A percentile compares a stretch with the other conserved stretches of the same genome.
phyloP scores from a whole-genome alignment of 2,797 vertebrate genomes.

The Sebastes taczanowskii region DNA sequence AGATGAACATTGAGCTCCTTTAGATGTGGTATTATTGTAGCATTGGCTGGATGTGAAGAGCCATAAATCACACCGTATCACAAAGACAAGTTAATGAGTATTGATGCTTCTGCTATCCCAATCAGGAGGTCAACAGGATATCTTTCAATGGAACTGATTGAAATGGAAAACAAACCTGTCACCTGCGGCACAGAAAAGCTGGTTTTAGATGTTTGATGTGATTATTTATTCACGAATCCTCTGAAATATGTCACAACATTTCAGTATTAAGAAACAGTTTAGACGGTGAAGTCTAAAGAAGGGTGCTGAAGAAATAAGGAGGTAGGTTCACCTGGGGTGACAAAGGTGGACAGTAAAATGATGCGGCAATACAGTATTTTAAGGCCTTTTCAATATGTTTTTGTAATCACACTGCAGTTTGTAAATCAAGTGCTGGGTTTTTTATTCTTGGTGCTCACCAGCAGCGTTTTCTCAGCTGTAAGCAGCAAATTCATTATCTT shows the following conservation, averaged over 20 bases:
- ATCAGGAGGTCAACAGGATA: neutral
- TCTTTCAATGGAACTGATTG: neutral
- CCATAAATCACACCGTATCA: conserved; percentile 33
- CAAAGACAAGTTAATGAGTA: conserved; percentile 36
- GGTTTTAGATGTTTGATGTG: neutral
- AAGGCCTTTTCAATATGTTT: neutral
- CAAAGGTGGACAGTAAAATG: neutral
- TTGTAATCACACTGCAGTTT: neutral
- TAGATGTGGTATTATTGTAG: neutral
- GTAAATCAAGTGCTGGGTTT: neutral
- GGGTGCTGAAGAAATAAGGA: no score
- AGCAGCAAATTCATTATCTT: conserved; percentile 21
- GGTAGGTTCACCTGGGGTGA: no score
- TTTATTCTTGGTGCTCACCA: neutral
- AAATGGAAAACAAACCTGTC: neutral
- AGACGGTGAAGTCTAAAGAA: neutral
- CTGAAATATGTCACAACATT: neutral
- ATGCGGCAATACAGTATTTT: neutral
- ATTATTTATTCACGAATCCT: neutral
- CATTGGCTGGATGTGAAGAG: neutral
- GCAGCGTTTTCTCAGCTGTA: neutral
- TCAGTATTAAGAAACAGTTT: neutral
- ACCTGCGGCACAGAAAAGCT: neutral
- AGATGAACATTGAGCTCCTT: conserved; percentile 65
- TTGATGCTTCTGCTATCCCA: neutral